Percentiles rank a stretch among this genome's conserved stretches.
phyloP scores from a whole-genome alignment of 2,888 invertebrate species.

The Petrolisthes cinctipes region DNA sequence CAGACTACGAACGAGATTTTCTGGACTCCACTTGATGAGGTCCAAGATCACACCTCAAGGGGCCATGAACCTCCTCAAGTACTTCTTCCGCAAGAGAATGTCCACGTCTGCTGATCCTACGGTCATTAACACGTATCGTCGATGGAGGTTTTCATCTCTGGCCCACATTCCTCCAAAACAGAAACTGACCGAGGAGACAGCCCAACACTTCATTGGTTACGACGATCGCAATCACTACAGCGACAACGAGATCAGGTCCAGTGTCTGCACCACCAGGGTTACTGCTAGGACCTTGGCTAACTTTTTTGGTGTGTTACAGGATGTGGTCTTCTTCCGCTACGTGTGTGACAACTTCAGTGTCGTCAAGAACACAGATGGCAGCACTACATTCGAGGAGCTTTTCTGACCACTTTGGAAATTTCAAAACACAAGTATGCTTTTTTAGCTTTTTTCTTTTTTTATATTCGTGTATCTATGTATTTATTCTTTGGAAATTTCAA shows the following conservation, averaged over 20 bases:
- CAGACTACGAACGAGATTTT: slow-evolving; percentile 34
- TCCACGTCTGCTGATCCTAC: slow-evolving; percentile 26
- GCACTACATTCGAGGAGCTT: slow-evolving; percentile 33
- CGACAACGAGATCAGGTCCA: slow-evolving; percentile 59
- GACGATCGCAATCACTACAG: slow-evolving; percentile 63
- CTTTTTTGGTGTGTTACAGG: slow-evolving; percentile 30
- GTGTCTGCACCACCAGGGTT: not conserved
- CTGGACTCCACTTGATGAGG: slow-evolving; percentile 55
- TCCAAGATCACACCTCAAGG: slow-evolving; percentile 41
- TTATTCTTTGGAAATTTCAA: no score
- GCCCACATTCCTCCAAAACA: not conserved
- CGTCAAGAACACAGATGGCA: slow-evolving; percentile 44
- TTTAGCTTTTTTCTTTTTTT: no score
- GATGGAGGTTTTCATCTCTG: slow-evolving; percentile 53
- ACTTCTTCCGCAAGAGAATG: slow-evolving; percentile 35
- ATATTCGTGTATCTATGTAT: no score
- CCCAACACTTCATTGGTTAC: slow-evolving; percentile 53
- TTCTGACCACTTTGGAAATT: no score
- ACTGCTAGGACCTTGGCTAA: slow-evolving; percentile 38
- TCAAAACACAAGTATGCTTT: no score
- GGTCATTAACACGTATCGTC: slow-evolving; percentile 45
- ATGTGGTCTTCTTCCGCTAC: slow-evolving; percentile 49
- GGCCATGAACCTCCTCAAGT: slow-evolving; percentile 37
- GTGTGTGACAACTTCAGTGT: slow-evolving; percentile 44
- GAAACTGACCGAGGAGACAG: slow-evolving; percentile 39